Conservation (phyloP, 1,140 invertebrate species). For the Drosophila insularis region DNA sequence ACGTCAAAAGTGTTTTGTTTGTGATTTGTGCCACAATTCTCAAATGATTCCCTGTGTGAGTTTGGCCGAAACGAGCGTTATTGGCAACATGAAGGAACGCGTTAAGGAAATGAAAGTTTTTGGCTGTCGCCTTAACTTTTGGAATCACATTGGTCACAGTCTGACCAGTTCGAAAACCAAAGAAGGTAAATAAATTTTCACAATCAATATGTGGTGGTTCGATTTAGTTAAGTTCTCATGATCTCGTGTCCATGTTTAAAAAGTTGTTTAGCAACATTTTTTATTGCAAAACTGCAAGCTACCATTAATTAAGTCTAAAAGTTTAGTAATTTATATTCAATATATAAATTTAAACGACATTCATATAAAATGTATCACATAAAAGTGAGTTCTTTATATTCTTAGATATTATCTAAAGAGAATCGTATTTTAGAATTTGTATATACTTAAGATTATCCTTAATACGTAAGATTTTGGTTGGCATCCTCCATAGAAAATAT, state of each 20-base stretch:
- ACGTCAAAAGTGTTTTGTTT: slow-evolving; percentile 11
- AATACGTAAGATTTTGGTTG: no score
- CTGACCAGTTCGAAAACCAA: slow-evolving; percentile 81
- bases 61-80: slow-evolving; percentile 82
- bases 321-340: not conserved
- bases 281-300: not conserved
- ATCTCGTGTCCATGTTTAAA: not conserved
- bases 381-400: no score
- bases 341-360: no score
- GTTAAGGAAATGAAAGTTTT: slow-evolving; percentile 83
- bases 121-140: slow-evolving; percentile 82
- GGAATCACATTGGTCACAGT: slow-evolving; percentile 82
- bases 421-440: no score
- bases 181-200: slow-evolving; percentile 62
- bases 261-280: not conserved
- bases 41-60: slow-evolving; percentile 83
- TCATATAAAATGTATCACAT: no score
- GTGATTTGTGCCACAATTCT: slow-evolving; percentile 26
- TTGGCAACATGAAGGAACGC: slow-evolving; percentile 82
- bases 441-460: no score
- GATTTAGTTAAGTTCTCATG: not conserved
- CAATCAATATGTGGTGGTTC: not conserved
- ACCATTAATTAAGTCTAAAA: not conserved
- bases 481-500: no score
- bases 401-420: no score